These are phyloP conservation scores for Spisula subtruncata DNA, from an alignment of 2,888 invertebrate genomes.

Conservation along the genomic window DNA sequence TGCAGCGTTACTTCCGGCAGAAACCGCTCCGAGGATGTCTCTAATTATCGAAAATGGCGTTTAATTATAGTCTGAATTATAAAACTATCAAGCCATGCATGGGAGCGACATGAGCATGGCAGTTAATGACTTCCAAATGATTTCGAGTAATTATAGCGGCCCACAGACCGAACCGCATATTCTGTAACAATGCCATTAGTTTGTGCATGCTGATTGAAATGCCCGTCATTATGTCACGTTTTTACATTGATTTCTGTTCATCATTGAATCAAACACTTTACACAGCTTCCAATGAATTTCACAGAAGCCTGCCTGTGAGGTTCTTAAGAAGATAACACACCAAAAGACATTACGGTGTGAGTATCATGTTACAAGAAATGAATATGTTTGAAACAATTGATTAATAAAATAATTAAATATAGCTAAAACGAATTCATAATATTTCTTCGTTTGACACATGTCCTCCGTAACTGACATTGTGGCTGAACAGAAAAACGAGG, in stretches of 20 bases:
- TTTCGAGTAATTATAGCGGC: not conserved
- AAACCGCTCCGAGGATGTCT: not conserved
- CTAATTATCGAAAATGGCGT: not conserved
- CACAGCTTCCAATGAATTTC: not conserved
- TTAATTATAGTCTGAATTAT: not conserved
- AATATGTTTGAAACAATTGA: too few species aligned
- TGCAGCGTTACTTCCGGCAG: not conserved
- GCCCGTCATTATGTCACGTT: not conserved
- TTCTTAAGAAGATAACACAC: too few species aligned
- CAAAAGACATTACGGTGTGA: too few species aligned
- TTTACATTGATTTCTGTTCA: not conserved
- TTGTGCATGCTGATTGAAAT: not conserved
- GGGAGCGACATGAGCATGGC: not conserved
- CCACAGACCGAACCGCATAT: not conserved
- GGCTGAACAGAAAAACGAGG: too few species aligned
- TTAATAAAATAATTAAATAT: too few species aligned
- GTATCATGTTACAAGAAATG: too few species aligned
- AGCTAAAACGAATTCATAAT: too few species aligned
- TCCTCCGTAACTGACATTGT: too few species aligned
- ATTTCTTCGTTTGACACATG: too few species aligned
- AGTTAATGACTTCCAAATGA: not conserved
- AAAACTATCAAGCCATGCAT: not conserved
- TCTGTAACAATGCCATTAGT: not conserved
- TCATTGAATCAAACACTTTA: not conserved
- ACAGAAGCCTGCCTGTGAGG: not conserved